Evolutionary conservation across 1,140 invertebrate species (phyloP).

Genomic region (Tetragnatha versicolor): DNA sequence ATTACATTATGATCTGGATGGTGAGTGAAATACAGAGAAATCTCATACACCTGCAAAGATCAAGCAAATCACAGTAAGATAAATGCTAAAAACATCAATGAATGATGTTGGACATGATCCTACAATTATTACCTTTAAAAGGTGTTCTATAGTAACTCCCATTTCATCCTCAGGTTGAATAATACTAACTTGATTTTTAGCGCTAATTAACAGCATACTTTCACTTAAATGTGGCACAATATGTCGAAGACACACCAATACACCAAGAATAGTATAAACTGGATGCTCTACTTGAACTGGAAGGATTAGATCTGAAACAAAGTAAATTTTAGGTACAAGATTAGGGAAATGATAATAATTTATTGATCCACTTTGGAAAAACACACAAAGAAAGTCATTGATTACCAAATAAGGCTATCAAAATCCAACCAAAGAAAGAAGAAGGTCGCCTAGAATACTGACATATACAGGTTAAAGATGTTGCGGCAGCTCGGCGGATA

Average conservation of each 20-base stretch:
- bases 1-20: constrained; percentile 84
- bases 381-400: not conserved
- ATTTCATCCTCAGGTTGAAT: constrained; percentile 58
- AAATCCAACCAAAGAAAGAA: constrained; percentile 70
- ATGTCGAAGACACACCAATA: constrained; percentile 72
- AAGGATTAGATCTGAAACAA: constrained; percentile 67
- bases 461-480: constrained; percentile 72
- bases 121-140: constrained; percentile 38
- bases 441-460: constrained; percentile 71
- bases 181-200: constrained; percentile 65
- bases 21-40: constrained; percentile 77
- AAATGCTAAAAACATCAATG: not conserved
- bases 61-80: not conserved
- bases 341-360: too few species aligned
- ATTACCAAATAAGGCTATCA: constrained; percentile 66
- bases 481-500: constrained; percentile 72
- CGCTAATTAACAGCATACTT: constrained; percentile 57
- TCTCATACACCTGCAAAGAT: constrained; percentile 75
- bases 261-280: constrained; percentile 70
- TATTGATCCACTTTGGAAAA: not conserved
- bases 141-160: constrained; percentile 36
- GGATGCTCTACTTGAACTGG: constrained; percentile 68
- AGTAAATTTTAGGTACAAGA: not conserved
- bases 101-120: not conserved
- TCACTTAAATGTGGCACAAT: constrained; percentile 69